A percentile compares a stretch with the other conserved stretches of the same genome.
phyloP scores from a whole-genome alignment of 2,113 vertebrate genomes.

The Halichoerus grypus region DNA sequence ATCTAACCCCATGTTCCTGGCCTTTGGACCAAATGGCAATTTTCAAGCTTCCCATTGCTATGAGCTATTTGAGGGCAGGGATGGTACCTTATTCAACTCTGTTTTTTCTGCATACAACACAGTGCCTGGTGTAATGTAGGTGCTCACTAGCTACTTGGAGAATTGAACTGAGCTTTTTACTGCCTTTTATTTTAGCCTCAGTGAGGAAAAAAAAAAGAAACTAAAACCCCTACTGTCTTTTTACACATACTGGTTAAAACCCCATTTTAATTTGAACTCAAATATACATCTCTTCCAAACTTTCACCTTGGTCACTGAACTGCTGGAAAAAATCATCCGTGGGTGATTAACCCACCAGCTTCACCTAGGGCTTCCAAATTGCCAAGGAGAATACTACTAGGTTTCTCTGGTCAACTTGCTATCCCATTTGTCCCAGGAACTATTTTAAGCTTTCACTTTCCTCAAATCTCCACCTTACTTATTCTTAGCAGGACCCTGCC shows the following conservation, averaged over 20 bases:
- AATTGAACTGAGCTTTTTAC: not conserved
- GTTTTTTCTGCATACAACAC: not conserved
- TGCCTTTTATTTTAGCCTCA: conserved; percentile 2
- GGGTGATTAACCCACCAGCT: not conserved
- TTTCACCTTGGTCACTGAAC: not conserved
- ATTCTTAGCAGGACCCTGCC: not conserved
- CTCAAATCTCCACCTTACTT: not conserved
- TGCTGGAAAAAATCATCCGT: not conserved
- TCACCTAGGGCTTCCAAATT: not conserved
- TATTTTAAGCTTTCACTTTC: conserved; percentile 20
- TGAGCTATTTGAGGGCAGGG: not conserved
- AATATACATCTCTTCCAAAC: not conserved
- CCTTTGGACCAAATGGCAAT: not conserved
- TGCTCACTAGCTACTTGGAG: not conserved
- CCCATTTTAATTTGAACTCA: not conserved
- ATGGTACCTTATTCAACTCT: not conserved
- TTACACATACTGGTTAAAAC: not conserved
- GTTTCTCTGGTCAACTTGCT: not conserved
- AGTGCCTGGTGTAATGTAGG: not conserved
- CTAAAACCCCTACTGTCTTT: not conserved
- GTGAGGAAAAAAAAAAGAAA: not conserved
- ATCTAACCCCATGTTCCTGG: not conserved
- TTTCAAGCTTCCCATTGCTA: not conserved
- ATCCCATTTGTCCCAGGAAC: not conserved
- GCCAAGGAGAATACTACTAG: not conserved